Evolutionary conservation across 2,888 invertebrate genomes (phyloP).

Genomic region (Sceliomorpha sp.): DNA sequence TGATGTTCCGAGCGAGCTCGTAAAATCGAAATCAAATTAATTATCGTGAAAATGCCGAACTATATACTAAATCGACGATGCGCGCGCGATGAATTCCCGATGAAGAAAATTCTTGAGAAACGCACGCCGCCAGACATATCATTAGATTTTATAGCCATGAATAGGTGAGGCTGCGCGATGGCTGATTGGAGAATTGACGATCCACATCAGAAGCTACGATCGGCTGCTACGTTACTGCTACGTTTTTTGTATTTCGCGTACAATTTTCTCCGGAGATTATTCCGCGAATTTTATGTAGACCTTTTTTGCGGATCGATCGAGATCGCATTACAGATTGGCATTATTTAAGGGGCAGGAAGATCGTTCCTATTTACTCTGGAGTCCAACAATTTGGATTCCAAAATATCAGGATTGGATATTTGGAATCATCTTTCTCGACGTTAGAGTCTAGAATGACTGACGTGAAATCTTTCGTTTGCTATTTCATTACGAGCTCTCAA

Average conservation of each 20-base stretch:
- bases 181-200: constrained; percentile 28
- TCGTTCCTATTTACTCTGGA: too few relatives aligned
- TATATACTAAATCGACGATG: constrained; percentile 39
- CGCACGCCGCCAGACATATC: constrained; percentile 38
- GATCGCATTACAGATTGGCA: too few relatives aligned
- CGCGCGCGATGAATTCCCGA: constrained; percentile 45
- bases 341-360: too few relatives aligned
- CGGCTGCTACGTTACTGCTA: constrained; percentile 43
- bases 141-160: constrained; percentile 50
- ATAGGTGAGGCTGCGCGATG: constrained; percentile 28
- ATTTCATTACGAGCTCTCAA: too few relatives aligned
- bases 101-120: constrained; percentile 23
- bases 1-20: constrained; percentile 52
- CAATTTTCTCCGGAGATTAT: constrained; percentile 35
- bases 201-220: constrained; percentile 41
- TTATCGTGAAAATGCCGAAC: constrained; percentile 55
- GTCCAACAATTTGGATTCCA: too few relatives aligned
- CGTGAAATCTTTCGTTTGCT: too few relatives aligned
- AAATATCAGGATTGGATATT: too few relatives aligned
- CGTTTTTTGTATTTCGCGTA: constrained; percentile 46
- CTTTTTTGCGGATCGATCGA: too few relatives aligned
- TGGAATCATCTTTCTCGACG: too few relatives aligned
- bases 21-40: constrained; percentile 59
- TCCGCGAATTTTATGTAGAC: constrained; percentile 25
- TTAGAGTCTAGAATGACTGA: too few relatives aligned